Base-by-base conservation (phyloP, 2,888 invertebrate species). In the Baronia brevicornis region DNA sequence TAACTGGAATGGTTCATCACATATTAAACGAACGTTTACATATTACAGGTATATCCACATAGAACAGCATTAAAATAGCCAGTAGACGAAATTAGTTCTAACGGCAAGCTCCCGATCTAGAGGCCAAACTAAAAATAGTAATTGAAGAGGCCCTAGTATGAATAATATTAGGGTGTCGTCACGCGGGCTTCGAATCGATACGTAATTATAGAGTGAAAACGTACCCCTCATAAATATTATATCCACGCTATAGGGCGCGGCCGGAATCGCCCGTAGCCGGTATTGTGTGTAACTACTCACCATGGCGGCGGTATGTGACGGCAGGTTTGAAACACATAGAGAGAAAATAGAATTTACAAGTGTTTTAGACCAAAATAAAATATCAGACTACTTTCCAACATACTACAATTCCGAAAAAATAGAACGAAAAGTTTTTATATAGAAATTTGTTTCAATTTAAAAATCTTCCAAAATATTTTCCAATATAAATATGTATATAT, bases 161-260 rank as follows among this genome's bases (percentile, higher is more conserved):
- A 77, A 75, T 78, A 79, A 72, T 73, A 78, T 79, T 79, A 73
- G 79, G 77, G 78, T 73, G 77, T 67, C 69, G 67, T 70, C 66
- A 71, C 66, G 59, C 58, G 55, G 62, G 58, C 57, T 60, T 60
- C 65, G 47, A 75, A 79, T 79, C 79, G 77, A 84, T 79, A 69
- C 68, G 73, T 75, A 84, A 84, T 84, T 84, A 84, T 79, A 78
- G 72, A 78, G 73, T 75, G 68, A 73, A 72, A 77, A 73, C 65
- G 59, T 70, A 72, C 74, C 80, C 80, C 73, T 75, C 78, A 78
- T 79, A 78, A 82, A 80, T 82, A 78, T 70, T 67, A 72, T 75
- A 78, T 75, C 67, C 66, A 60, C 61, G 67, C 57, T 60, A 39
- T 33, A 68, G 73, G 79, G 79, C 72, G 74, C 61, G 80, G 74